These are phyloP conservation scores for Leuciscus waleckii DNA, from an alignment of 2,797 vertebrate species.

Conservation along the genomic window DNA sequence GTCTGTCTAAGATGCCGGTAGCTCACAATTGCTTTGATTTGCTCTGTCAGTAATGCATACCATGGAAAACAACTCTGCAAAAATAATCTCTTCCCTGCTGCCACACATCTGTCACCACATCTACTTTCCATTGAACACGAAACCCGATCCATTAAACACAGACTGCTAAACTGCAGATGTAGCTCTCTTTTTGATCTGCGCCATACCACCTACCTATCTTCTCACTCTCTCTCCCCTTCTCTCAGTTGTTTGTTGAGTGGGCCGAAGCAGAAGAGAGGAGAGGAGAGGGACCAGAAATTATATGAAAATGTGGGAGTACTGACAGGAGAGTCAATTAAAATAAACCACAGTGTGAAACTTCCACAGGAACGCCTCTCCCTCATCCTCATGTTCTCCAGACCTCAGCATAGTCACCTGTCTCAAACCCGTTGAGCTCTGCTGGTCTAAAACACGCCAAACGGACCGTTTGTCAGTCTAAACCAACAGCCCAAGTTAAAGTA, in stretches of 20 bases:
- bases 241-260: constrained; percentile 48
- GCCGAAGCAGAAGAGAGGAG: constrained; percentile 29
- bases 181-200: constrained; percentile 28
- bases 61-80: constrained; percentile 75
- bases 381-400: constrained; percentile 42
- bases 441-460: background rate
- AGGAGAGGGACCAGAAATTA: constrained; percentile 31
- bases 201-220: constrained; percentile 49
- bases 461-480: constrained; percentile 1
- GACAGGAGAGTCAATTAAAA: constrained; percentile 60
- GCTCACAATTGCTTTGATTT: constrained; percentile 65
- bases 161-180: constrained; percentile 78
- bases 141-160: constrained; percentile 71
- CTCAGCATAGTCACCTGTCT: constrained; percentile 51
- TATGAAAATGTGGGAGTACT: constrained; percentile 58
- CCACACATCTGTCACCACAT: constrained; percentile 68
- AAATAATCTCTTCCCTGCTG: constrained; percentile 73
- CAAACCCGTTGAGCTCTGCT: constrained; percentile 24
- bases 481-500: background rate
- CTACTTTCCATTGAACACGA: constrained; percentile 78
- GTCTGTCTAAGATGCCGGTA: constrained; percentile 66
- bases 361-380: constrained; percentile 53
- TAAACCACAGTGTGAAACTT: constrained; percentile 59
- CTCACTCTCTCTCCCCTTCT: constrained; percentile 50
- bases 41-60: constrained; percentile 67